Base-by-base conservation (phyloP, 2,797 vertebrate genomes). In the Arremon brunneinucha region DNA sequence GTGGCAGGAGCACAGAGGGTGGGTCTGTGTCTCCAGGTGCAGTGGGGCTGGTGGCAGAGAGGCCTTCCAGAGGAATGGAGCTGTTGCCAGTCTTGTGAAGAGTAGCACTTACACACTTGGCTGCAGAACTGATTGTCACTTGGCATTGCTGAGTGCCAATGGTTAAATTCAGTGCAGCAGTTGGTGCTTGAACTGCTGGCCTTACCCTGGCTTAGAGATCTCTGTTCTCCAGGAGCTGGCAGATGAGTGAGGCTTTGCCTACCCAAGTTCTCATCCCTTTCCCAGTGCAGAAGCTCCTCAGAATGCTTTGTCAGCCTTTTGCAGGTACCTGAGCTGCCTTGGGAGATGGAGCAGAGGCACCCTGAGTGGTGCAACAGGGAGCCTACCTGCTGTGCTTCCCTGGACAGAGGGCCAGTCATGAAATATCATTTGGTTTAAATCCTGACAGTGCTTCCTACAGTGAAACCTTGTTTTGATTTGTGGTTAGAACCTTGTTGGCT, bases 71-170 rank as follows among this genome's bases (percentile, higher is more conserved):
- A 78, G 50, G 50, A 63, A 39, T 44, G 1, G 2, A 86, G 65
- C 76, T 59, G 49, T 44, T 94, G 94, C 85, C 87, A 94, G 65
- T 57, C 59, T 80, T 90, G 41, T 81, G 67, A 77, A 90, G 83
- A 92, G 79, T 17, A 88, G 57, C 82, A 83, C 56, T 84, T 75
- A 86, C 60, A 59, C 17, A 11, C 34, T 76, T 69, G 74, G 75
- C 92, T 78, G 82, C 74, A 94, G n/a, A 92, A 11, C n/a, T 50
- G 65, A n/a, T 74, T 89, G 79, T 57, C 39, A 72, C 56, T 82
- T 94, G 7, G 0, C 3, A 13, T 47, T 82, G 85, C 69, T 39
- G 83, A 62, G 67, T 76, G 90, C 89, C 78, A 82, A 0, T 34
- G 69, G 79, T 81, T 90, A 68, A 91, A 75, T 50, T 78, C 47